These are phyloP conservation scores for Lophotis ruficrista DNA, from an alignment of 2,113 vertebrate species.

Conservation along the genomic window DNA sequence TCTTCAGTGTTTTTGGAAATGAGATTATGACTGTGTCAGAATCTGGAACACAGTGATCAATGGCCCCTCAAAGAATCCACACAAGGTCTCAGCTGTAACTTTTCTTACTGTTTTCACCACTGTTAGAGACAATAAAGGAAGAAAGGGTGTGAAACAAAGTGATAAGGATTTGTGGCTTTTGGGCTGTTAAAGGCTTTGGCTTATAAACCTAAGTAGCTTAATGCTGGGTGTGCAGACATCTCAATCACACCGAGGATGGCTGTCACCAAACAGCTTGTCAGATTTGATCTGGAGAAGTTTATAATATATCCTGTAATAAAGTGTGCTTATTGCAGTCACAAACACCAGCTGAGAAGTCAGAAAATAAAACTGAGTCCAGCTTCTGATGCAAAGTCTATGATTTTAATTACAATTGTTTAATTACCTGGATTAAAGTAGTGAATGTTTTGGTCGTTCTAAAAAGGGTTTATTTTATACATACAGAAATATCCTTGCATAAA, in stretches of 20 bases:
- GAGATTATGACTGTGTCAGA: not conserved
- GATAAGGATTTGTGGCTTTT: conserved; percentile 24
- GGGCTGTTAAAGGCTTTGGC: not conserved
- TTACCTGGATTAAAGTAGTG: not conserved
- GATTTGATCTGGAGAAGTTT: not conserved
- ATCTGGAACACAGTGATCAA: not conserved
- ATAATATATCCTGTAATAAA: not conserved
- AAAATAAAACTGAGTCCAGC: conserved; percentile 10
- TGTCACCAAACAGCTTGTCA: not conserved
- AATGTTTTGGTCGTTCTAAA: not conserved
- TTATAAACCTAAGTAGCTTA: conserved; percentile 47
- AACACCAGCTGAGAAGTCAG: not conserved
- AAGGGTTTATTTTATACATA: not conserved
- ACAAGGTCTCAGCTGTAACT: not conserved
- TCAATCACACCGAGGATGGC: not conserved
- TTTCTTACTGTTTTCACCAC: not conserved
- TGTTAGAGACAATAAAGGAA: not conserved
- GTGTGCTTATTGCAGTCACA: not conserved
- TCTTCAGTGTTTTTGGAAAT: not conserved
- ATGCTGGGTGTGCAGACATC: not conserved
- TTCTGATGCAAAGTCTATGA: not conserved
- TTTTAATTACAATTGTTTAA: not conserved
- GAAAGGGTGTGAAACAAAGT: not conserved
- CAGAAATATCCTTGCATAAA: not conserved
- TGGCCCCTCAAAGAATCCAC: not conserved